These are phyloP conservation scores for Drosophila sechellia DNA, from an alignment of 1,140 invertebrate genomes.

Conservation along the genomic window DNA sequence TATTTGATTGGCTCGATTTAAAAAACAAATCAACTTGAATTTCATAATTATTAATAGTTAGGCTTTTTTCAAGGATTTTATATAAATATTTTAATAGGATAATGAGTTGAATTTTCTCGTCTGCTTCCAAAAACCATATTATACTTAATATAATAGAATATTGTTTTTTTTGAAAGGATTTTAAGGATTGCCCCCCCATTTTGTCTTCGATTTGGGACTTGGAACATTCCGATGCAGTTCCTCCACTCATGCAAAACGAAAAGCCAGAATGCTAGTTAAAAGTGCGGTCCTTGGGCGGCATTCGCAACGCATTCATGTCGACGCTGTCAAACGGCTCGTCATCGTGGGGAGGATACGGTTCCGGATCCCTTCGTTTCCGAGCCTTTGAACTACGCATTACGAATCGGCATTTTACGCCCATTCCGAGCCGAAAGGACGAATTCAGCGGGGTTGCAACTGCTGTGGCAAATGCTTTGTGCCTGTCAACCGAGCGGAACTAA, in stretches of 20 bases:
- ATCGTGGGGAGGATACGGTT: constrained; percentile 22
- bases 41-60: too few relatives aligned
- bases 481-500: constrained; percentile 81
- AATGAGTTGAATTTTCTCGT: too few relatives aligned
- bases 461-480: constrained; percentile 62
- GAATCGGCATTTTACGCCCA: constrained; percentile 82
- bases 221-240: not conserved
- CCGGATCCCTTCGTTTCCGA: constrained; percentile 33
- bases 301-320: constrained; percentile 46
- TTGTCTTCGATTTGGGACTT: not conserved
- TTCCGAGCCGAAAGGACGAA: constrained; percentile 22
- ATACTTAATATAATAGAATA: too few relatives aligned
- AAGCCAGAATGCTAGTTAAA: not conserved
- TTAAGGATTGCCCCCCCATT: not conserved
- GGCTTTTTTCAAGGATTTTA: too few relatives aligned
- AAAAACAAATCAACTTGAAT: too few relatives aligned
- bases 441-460: constrained; percentile 47
- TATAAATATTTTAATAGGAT: too few relatives aligned
- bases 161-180: too few relatives aligned
- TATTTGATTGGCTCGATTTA: not conserved
- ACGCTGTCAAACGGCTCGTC: constrained; percentile 56
- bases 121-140: too few relatives aligned
- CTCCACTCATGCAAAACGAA: not conserved
- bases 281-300: constrained; percentile 8
- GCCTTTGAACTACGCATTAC: constrained; percentile 78